phyloP scores from a whole-genome alignment of 1,140 invertebrate genomes.

The Hestina assimilis region DNA sequence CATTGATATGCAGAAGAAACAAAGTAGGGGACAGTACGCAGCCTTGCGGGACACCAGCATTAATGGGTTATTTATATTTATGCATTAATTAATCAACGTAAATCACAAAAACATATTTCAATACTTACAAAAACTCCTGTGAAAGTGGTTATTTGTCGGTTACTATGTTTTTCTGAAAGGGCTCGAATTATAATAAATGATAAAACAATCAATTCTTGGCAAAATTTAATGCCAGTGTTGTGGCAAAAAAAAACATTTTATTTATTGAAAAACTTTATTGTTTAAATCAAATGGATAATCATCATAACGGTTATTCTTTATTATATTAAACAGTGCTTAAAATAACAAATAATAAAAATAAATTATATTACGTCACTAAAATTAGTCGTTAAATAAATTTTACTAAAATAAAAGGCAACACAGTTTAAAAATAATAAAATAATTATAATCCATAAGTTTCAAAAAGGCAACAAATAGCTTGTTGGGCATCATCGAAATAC shows the following conservation, averaged over 20 bases:
- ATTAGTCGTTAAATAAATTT: slow-evolving; percentile 6
- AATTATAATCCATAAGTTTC: slow-evolving; percentile 57
- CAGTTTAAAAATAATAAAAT: slow-evolving; percentile 10
- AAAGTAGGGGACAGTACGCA: too few species aligned
- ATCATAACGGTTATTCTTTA: not conserved
- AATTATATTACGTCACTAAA: slow-evolving; percentile 3
- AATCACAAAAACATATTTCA: too few species aligned
- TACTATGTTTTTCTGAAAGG: too few species aligned
- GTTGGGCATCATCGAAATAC: slow-evolving; percentile 67
- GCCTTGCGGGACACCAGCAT: too few species aligned
- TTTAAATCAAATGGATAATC: not conserved
- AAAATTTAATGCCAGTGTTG: not conserved
- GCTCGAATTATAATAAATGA: too few species aligned
- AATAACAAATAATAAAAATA: slow-evolving; percentile 10
- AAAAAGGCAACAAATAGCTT: slow-evolving; percentile 69
- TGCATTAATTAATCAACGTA: too few species aligned
- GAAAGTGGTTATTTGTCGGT: too few species aligned
- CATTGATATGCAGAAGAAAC: too few species aligned
- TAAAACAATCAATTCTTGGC: too few species aligned
- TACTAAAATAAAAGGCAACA: slow-evolving; percentile 7
- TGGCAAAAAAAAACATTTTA: not conserved
- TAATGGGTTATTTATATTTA: too few species aligned
- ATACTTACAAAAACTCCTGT: too few species aligned
- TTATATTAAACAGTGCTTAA: not conserved
- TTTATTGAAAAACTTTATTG: not conserved